These are phyloP conservation scores for Trichonephila inaurata DNA, from an alignment of 1,140 invertebrate genomes.

Conservation along the genomic window DNA sequence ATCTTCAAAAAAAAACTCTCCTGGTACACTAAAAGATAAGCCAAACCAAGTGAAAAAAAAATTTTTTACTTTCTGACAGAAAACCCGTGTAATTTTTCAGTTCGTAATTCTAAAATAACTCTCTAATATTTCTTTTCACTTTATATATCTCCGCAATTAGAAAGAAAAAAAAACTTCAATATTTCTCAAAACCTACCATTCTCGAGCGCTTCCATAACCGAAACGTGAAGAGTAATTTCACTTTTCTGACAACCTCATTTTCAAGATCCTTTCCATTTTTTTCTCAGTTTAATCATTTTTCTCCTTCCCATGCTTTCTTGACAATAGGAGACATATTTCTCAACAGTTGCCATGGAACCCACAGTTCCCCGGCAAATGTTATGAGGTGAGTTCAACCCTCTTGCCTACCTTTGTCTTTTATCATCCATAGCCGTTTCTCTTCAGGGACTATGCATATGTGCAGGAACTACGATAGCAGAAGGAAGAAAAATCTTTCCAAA, in stretches of 20 bases:
- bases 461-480: neutral
- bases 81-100: too few species aligned
- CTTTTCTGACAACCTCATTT: slow-evolving; percentile 6
- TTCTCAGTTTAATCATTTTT: neutral
- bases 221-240: neutral
- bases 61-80: too few species aligned
- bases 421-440: neutral
- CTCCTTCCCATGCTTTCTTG: neutral
- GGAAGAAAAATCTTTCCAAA: neutral
- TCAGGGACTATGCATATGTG: neutral
- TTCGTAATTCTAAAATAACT: too few species aligned
- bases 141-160: neutral
- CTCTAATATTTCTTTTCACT: too few species aligned
- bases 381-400: neutral
- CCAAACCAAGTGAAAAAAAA: too few species aligned
- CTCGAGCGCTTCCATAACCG: neutral
- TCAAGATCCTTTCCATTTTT: neutral
- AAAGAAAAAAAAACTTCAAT: neutral
- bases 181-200: neutral
- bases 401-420: slow-evolving; percentile 17
- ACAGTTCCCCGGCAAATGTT: neutral
- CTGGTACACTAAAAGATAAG: too few species aligned
- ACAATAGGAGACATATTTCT: neutral
- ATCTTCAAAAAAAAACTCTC: too few species aligned
- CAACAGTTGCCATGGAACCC: neutral